A percentile compares a stretch with the other conserved stretches of the same genome.
Conservation (phyloP, 1,140 invertebrate species). For the Drosophila ananassae region DNA sequence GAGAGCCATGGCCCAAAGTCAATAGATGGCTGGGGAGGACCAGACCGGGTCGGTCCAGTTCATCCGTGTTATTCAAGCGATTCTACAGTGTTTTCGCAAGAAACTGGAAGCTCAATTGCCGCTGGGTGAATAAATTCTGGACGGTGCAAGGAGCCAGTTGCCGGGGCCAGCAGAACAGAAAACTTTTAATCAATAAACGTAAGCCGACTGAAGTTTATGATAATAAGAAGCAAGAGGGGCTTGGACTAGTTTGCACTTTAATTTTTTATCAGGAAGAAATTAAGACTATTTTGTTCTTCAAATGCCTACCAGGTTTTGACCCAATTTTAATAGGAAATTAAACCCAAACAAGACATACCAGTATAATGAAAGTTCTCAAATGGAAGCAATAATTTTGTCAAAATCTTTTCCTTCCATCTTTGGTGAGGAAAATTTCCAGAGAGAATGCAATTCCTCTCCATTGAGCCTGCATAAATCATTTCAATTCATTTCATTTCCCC, state of each 20-base stretch:
- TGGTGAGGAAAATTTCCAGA: background rate
- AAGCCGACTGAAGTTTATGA: background rate
- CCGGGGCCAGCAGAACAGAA: background rate
- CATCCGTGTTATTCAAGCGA: slow-evolving; percentile 29
- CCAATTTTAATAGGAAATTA: too few relatives aligned
- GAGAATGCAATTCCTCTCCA: background rate
- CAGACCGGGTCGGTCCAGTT: slow-evolving; percentile 8
- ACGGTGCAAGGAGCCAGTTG: slow-evolving; percentile 8
- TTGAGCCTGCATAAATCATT: slow-evolving; percentile 38
- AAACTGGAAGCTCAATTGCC: slow-evolving; percentile 19
- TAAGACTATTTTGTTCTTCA: slow-evolving; percentile 1
- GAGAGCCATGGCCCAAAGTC: slow-evolving; percentile 22
- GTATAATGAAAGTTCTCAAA: too few relatives aligned
- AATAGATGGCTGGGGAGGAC: slow-evolving; percentile 15
- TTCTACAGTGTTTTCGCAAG: slow-evolving; percentile 19
- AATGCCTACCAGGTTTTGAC: background rate
- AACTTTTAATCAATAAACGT: slow-evolving; percentile 33
- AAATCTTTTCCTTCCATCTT: background rate
- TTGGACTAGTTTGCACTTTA: background rate
- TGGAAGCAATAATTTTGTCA: background rate
- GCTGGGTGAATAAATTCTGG: slow-evolving; percentile 16
- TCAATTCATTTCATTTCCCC: slow-evolving; percentile 37
- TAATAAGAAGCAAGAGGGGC: slow-evolving; percentile 15
- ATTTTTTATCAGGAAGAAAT: background rate
- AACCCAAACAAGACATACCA: too few relatives aligned